Conservation (phyloP, 2,888 invertebrate genomes). For the Andrena minutula region DNA sequence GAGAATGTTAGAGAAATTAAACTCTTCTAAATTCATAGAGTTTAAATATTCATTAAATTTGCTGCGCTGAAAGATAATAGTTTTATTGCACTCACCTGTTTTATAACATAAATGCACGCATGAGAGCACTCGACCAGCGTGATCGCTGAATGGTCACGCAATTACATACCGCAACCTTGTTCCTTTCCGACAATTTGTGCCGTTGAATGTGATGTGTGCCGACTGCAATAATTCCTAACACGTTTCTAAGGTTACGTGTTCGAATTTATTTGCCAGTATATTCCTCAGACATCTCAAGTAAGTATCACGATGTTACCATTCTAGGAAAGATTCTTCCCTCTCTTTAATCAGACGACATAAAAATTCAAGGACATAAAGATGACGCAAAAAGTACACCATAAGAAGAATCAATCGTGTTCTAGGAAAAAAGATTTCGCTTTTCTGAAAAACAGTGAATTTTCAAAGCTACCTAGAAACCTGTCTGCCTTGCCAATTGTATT, state of each 20-base stretch:
- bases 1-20: neutral
- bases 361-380: too few species aligned
- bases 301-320: neutral
- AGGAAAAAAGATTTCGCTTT: too few species aligned
- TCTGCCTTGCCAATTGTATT: neutral
- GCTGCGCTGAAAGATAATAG: neutral
- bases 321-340: too few species aligned
- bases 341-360: too few species aligned
- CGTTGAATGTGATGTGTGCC: constrained; percentile 49
- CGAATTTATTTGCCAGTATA: constrained; percentile 3
- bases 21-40: neutral
- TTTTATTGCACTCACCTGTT: constrained; percentile 3
- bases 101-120: constrained; percentile 28
- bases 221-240: constrained; percentile 26
- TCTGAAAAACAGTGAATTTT: too few species aligned
- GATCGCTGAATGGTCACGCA: constrained; percentile 32
- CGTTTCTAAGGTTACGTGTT: neutral
- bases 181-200: constrained; percentile 54
- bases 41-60: neutral
- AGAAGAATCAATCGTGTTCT: too few species aligned
- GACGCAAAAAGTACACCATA: too few species aligned
- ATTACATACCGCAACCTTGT: constrained; percentile 50
- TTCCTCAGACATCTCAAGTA: constrained; percentile 2
- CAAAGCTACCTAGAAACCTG: too few species aligned
- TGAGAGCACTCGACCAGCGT: constrained; percentile 1